A percentile compares a stretch with the other conserved stretches of the same genome.
These are phyloP conservation scores for sheep (Ovis aries) DNA, from an alignment of 2,113 vertebrate species.

Conservation along the genomic window DNA sequence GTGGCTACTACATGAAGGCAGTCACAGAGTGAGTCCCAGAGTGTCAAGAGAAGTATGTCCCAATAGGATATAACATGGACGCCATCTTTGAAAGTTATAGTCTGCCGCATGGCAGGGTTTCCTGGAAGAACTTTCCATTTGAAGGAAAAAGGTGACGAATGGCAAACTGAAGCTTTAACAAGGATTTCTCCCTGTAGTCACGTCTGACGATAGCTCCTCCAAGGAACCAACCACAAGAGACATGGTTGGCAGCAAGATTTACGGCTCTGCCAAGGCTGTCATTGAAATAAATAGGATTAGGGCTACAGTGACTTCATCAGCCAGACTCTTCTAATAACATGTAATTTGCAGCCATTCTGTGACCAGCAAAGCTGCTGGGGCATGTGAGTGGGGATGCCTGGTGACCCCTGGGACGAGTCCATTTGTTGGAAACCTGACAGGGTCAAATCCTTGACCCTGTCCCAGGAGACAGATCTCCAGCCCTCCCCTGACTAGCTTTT, in stretches of 20 bases:
- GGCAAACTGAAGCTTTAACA: background rate
- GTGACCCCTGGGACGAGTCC: background rate
- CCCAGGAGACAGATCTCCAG: background rate
- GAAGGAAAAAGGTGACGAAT: background rate
- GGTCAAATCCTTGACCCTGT: background rate
- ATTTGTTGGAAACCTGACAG: background rate
- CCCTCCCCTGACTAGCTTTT: background rate
- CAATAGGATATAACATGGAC: background rate
- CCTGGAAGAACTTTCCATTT: background rate
- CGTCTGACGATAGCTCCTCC: background rate
- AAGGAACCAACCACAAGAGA: background rate
- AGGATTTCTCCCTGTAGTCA: background rate
- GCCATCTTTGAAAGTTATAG: background rate
- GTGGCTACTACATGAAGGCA: background rate
- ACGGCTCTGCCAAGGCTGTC: background rate
- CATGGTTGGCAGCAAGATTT: background rate
- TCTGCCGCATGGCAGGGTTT: background rate
- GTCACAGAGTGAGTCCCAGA: background rate
- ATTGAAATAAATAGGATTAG: conserved; percentile 22
- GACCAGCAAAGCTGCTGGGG: background rate
- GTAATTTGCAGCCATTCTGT: conserved; percentile 27
- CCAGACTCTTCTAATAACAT: background rate
- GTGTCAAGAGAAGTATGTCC: rapidly evolving
- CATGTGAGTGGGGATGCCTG: background rate
- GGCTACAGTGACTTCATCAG: conserved; percentile 27